Evolutionary conservation across 2,888 invertebrate genomes (phyloP), one percentile per base, ranked within the genome.

Genomic region (Tolmerus cingulatus): DNA sequence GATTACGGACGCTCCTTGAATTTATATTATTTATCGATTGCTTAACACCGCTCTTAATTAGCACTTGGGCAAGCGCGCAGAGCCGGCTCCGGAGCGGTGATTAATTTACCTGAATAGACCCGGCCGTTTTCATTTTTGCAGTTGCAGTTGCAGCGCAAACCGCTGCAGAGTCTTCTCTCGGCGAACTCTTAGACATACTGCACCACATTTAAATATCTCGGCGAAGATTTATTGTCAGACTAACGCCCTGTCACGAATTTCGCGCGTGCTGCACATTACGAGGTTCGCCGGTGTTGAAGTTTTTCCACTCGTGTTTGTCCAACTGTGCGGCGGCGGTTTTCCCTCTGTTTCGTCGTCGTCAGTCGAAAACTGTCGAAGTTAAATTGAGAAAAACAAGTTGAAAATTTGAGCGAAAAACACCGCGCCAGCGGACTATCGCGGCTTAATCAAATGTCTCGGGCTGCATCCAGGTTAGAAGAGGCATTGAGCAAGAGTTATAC

Each of bases 161-260:
- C 87, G 88, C 88, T 87, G 87, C 89, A 87, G 87, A 86, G 76
- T 87, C 88, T 88, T 81, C 85, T 82, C 66, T 85, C 55, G n/a
- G 34, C 57, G 16, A 82, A n/a, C 57, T 66, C 57, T 34, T 82
- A 79, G 87, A 87, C 88, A 88, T 89, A 89, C 89, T 89, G 90
- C 89, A 90, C 90, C 89, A 89, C 89, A 90, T 90, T 90, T 89
- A 90, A 90, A 89, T 90, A 90, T 90, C 89, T 89, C 84, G 85
- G 89, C 88, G 87, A 89, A 89, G 90, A 90, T 90, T 90, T 90
- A 90, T 90, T 90, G 90, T 89, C 87, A 89, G 89, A 89, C 90
- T 89, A 89, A 90, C 90, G 90, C 90, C 90, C 89, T 90, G 90
- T 90, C 90, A 90, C 90, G 90, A 90, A 90, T 90, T 90, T 90